phyloP scores from a whole-genome alignment of 2,113 vertebrate species.

The Serinus canaria region DNA sequence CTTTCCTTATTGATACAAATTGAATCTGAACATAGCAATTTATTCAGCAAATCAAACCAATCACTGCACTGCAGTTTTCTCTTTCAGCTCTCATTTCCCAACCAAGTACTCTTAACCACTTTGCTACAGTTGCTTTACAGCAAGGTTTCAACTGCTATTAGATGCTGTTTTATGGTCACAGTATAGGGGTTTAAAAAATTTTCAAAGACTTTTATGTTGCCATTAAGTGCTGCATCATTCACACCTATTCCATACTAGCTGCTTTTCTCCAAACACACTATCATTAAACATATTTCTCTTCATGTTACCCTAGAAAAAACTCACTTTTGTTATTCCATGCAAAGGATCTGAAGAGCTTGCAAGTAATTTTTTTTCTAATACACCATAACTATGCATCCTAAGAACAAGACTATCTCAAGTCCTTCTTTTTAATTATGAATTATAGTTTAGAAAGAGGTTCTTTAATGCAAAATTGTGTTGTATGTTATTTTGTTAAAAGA shows the following conservation, averaged over 20 bases:
- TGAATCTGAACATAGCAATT: slow-evolving; percentile 82
- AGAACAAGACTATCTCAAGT: neutral
- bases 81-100: slow-evolving; percentile 72
- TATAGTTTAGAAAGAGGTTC: neutral
- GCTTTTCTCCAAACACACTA: neutral
- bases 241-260: slow-evolving; percentile 22
- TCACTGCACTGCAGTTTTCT: slow-evolving; percentile 69
- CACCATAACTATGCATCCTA: neutral
- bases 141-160: slow-evolving; percentile 28
- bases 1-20: slow-evolving; percentile 79
- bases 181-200: neutral
- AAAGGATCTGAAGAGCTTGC: slow-evolving; percentile 24
- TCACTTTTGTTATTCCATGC: neutral
- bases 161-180: neutral
- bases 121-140: slow-evolving; percentile 51
- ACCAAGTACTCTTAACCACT: slow-evolving; percentile 69
- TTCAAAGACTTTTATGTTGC: neutral
- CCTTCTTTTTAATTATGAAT: neutral
- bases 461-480: neutral
- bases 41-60: slow-evolving; percentile 81
- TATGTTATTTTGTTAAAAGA: neutral
- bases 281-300: neutral
- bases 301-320: neutral
- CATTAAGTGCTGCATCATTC: neutral
- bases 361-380: neutral